Base-by-base conservation (phyloP, 2,888 invertebrate species). In the Cheilosia impressa region DNA sequence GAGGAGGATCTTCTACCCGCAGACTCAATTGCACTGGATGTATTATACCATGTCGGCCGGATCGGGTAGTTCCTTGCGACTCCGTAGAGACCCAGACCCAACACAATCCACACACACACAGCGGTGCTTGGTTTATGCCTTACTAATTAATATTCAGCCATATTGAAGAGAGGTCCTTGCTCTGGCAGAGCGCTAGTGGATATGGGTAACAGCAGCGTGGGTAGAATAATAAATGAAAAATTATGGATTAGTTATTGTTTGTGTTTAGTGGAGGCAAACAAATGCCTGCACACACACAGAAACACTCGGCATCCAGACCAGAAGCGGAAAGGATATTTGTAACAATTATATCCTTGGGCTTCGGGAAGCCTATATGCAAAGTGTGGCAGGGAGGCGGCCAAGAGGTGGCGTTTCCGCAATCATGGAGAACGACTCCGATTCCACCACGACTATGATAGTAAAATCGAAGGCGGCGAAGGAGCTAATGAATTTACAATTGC, bases 201-300 rank as follows among this genome's bases (percentile, higher is more conserved):
- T 47, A n/a, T 43, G 27, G 41, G 55, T 41, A 50, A 43, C 62
- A 58, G 41, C 55, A 24, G 80, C 60, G 75, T 79, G 84, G 75
- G 60, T 72, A 66, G 81, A 85, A 85, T 85, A 85, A 77, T 68
- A 85, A 85, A 81, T 85, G 85, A 80, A 80, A 81, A 81, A 81
- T 85, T 85, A 85, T 81, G 80, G 85, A 85, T 81, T 81, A 85
- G 85, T 81, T 81, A 81, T 85, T 85, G 85, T 85, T 76, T 85
- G 80, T 81, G 76, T 81, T 85, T 81, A 76, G 73, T 50, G 68
- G 66, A 60, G 34, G 81, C 81, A 81, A 81, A 85, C 76, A 81
- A 68, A 79, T 75, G 52, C 73, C 68, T 52, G 58, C 63, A 55
- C 57, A 57, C 38, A 41, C 22, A 13, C 10, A 4, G 19, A 47